These are phyloP conservation scores for Anoplius nigerrimus DNA, from an alignment of 2,888 invertebrate species.

Conservation along the genomic window DNA sequence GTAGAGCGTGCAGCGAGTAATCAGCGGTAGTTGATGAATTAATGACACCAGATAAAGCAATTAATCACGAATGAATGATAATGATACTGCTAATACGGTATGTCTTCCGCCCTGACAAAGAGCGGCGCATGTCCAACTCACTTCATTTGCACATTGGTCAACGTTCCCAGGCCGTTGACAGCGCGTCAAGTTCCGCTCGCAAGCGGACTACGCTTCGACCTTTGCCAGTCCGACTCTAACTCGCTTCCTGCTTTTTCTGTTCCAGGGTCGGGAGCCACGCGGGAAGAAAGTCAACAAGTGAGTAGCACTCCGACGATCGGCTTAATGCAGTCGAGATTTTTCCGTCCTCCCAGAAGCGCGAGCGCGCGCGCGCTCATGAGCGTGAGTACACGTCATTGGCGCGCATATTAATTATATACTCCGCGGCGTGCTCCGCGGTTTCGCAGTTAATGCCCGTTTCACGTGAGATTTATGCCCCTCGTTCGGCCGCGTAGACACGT, in stretches of 20 bases:
- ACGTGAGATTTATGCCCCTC: conserved; percentile 34
- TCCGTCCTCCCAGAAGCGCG: conserved; percentile 11
- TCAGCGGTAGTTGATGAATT: too few relatives aligned
- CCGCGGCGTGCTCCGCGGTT: conserved; percentile 14
- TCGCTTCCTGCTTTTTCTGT: conserved; percentile 32
- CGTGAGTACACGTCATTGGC: conserved; percentile 20
- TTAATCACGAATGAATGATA: too few relatives aligned
- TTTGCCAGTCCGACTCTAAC: too few relatives aligned
- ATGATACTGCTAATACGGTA: too few relatives aligned
- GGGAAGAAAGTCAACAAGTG: conserved; percentile 47
- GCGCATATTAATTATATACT: conserved; percentile 34
- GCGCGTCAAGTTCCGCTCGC: too few relatives aligned
- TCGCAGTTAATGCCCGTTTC: conserved; percentile 36
- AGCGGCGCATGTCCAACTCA: too few relatives aligned
- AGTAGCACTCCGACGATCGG: conserved; percentile 25
- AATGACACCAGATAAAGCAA: too few relatives aligned
- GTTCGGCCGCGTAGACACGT: conserved; percentile 16
- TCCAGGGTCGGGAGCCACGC: conserved; percentile 36
- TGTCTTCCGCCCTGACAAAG: too few relatives aligned
- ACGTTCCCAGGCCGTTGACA: too few relatives aligned
- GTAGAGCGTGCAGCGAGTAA: too few relatives aligned
- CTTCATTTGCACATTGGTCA: too few relatives aligned
- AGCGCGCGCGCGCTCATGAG: neutral
- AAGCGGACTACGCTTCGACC: too few relatives aligned
- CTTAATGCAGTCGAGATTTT: conserved; percentile 17